Percentiles rank a stretch among this genome's conserved stretches.
Evolutionary conservation across 2,797 vertebrate genomes (phyloP).

Genomic region (Streptopelia turtur): DNA sequence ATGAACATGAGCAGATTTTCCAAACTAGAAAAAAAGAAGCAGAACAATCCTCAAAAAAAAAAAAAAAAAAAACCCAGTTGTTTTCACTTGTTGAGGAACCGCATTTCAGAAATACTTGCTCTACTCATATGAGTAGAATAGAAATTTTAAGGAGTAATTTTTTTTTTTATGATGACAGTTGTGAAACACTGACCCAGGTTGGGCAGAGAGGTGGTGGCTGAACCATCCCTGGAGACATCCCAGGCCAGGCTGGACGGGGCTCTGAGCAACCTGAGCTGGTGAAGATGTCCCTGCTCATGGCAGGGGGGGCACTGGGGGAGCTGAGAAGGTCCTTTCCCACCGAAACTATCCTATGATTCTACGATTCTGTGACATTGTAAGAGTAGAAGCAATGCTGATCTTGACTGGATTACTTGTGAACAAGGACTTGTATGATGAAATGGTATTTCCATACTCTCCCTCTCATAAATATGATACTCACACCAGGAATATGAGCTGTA

Average conservation of each 20-base stretch:
- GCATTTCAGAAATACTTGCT: not conserved
- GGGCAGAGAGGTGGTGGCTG: not conserved
- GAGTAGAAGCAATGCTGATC: not conserved
- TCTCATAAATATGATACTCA: not conserved
- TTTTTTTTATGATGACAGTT: accelerated
- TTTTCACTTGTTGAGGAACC: not conserved
- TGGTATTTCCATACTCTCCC: not conserved
- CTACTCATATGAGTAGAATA: accelerated
- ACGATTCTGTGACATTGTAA: too few species aligned
- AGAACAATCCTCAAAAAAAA: not conserved
- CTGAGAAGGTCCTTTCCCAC: not conserved
- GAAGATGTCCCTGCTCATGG: not conserved
- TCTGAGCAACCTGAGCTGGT: accelerated
- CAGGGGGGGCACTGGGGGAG: accelerated
- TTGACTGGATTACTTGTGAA: not conserved
- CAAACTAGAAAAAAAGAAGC: not conserved
- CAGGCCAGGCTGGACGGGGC: accelerated
- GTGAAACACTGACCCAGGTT: not conserved
- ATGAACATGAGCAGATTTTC: not conserved
- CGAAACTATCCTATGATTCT: not conserved
- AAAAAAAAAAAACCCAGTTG: accelerated
- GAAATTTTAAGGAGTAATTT: not conserved
- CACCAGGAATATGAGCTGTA: not conserved
- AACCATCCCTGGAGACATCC: not conserved
- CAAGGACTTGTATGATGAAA: not conserved